A percentile compares a stretch with the other conserved stretches of the same genome.
Conservation (phyloP, 2,888 invertebrate species). For the Rhagium mordax region DNA sequence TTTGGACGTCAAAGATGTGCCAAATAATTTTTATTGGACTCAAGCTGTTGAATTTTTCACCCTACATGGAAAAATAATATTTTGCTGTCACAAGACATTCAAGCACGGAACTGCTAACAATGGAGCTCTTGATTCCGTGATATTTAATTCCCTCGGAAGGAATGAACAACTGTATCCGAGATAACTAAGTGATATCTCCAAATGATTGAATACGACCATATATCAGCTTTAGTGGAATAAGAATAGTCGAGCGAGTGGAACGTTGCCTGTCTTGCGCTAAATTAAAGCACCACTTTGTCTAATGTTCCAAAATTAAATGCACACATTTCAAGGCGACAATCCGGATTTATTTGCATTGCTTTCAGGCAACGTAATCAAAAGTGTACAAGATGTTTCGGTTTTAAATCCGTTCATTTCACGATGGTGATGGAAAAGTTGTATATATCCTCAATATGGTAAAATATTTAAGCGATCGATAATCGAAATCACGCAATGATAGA, state of each 20-base stretch:
- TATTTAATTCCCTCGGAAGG: slow-evolving; percentile 7
- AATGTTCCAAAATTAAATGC: not conserved
- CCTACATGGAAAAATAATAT: slow-evolving; percentile 10
- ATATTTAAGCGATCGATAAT: no score
- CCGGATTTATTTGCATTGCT: not conserved
- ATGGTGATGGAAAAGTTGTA: no score
- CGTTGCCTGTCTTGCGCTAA: not conserved
- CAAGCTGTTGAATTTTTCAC: no score
- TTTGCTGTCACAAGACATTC: not conserved
- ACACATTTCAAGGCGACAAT: not conserved
- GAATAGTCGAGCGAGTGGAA: not conserved
- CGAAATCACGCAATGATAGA: no score
- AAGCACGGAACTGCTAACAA: not conserved
- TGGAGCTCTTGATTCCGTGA: not conserved
- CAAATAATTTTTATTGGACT: no score
- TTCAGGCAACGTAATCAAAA: no score
- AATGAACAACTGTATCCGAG: not conserved
- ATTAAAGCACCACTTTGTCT: not conserved
- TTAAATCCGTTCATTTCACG: no score
- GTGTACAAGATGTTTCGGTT: no score
- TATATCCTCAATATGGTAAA: no score
- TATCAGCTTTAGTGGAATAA: not conserved
- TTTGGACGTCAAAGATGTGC: no score
- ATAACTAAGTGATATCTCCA: not conserved
- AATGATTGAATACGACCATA: not conserved